Base-by-base conservation (phyloP, 2,113 vertebrate species). In the Corythornis cristatus region DNA sequence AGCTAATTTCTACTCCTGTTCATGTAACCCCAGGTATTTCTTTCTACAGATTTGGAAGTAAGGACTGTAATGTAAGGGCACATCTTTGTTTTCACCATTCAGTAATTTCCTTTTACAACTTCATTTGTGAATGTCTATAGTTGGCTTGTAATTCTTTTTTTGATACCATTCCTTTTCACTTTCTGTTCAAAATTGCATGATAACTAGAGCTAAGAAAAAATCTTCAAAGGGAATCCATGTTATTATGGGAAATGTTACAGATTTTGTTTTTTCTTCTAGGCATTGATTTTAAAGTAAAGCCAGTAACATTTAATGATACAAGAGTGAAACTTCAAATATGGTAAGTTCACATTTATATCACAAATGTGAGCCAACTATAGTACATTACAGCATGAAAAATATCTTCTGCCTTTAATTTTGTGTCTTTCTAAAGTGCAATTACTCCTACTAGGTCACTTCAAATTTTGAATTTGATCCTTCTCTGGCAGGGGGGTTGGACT, bases 281-380 rank as follows among this genome's bases (percentile, higher is more conserved):
- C 66, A 97, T 98, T 95, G 97, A 98, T 93, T 98, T 98, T 93
- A 97, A 97, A 93, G 97, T 97, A 48, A 98, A 97, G 77, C 86
- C 86, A 54, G 82, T 98, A 86, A 85, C 40, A 0, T 81, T 97
- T 88, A 93, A 97, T 76, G 95, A 85, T 53, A 98, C 74, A 66
- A 93, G 90, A 91, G 87, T 98, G 87, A 97, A 97, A 89, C 97
- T 98, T 84, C 97, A 98, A 87, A 97, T 98, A 93, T 98, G 97
- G 97, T 98, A 93, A 97, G 97, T 78, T 91, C 78, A 85, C 84
- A 88, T 93, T 88, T 93, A 13, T 86, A 25, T 74, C 70, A 85
- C 72, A 89, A 68, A 51, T 74, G 64, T 83, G 50, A 78, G 28
- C 46, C 21, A 81, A 22, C 29, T 93, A n/a, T 74, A 68, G 76